phyloP scores from a whole-genome alignment of 2,888 invertebrate genomes.

The Agriotes lineatus region DNA sequence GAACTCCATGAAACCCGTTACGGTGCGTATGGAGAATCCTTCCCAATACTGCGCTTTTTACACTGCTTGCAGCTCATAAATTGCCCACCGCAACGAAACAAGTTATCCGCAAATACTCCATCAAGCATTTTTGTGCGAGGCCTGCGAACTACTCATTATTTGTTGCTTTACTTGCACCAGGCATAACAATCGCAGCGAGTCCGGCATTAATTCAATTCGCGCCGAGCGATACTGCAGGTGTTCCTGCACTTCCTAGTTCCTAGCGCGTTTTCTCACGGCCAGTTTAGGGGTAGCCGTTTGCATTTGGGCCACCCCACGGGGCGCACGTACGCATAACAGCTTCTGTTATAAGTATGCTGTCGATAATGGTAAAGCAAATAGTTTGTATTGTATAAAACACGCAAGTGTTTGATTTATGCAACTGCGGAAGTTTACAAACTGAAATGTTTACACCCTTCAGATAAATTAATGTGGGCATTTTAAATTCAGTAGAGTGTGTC shows the following conservation, averaged over 20 bases:
- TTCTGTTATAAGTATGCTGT: conserved; percentile 9
- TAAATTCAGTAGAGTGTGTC: too few species aligned
- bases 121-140: too few species aligned
- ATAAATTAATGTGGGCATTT: too few species aligned
- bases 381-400: neutral
- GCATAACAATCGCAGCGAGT: conserved; percentile 19
- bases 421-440: neutral
- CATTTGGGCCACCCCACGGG: conserved; percentile 3
- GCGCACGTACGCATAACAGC: conserved; percentile 1
- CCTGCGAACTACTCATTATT: neutral
- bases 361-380: conserved; percentile 10
- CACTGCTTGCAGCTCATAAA: too few species aligned
- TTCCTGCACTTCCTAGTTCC: conserved; percentile 38
- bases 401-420: conserved; percentile 4
- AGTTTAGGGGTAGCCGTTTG: conserved; percentile 14
- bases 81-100: neutral
- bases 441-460: too few species aligned
- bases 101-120: neutral
- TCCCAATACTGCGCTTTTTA: too few species aligned
- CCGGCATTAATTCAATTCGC: conserved; percentile 34
- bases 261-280: conserved; percentile 25
- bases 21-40: too few species aligned
- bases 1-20: too few species aligned
- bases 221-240: conserved; percentile 30
- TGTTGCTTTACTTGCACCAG: neutral